phyloP scores from a whole-genome alignment of 2,888 invertebrate genomes.

The Chaetogeoica ovagalla region DNA sequence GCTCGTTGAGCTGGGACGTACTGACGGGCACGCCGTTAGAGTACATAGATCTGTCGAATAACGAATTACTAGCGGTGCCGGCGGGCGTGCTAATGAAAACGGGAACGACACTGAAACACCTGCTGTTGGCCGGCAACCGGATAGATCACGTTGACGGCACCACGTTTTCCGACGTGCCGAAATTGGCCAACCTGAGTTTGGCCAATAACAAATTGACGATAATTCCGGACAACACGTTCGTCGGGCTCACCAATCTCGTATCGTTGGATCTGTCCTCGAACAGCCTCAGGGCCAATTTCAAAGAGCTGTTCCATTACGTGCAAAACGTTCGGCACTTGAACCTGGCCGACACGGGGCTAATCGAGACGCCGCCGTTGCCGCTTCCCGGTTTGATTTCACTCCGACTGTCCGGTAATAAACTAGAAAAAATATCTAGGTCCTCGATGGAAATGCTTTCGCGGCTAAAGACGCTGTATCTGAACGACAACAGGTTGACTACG shows the following conservation, averaged over 20 bases:
- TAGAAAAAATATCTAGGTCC: slow-evolving; percentile 71
- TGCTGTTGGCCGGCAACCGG: slow-evolving; percentile 77
- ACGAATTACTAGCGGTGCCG: slow-evolving; percentile 79
- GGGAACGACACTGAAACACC: slow-evolving; percentile 75
- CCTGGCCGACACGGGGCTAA: slow-evolving; percentile 76
- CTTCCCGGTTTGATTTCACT: slow-evolving; percentile 77
- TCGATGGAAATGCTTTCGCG: slow-evolving; percentile 65
- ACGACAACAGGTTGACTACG: slow-evolving; percentile 75
- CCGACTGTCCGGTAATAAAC: slow-evolving; percentile 77
- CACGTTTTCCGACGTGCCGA: slow-evolving; percentile 81
- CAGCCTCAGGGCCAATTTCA: slow-evolving; percentile 79
- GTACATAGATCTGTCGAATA: slow-evolving; percentile 77
- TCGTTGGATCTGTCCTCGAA: slow-evolving; percentile 80
- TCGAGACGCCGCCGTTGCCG: slow-evolving; percentile 73
- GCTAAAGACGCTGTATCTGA: slow-evolving; percentile 74
- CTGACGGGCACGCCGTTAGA: slow-evolving; percentile 80
- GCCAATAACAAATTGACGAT: slow-evolving; percentile 81
- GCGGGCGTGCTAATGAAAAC: slow-evolving; percentile 76
- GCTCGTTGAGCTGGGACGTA: slow-evolving; percentile 75
- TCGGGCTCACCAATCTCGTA: slow-evolving; percentile 76
- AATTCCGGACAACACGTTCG: slow-evolving; percentile 85
- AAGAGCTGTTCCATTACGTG: slow-evolving; percentile 84
- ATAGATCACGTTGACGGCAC: slow-evolving; percentile 86
- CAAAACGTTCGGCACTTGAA: slow-evolving; percentile 78
- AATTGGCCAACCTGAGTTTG: slow-evolving; percentile 75